Base-by-base conservation (phyloP, 2,888 invertebrate species). In the Diadromus collaris region DNA sequence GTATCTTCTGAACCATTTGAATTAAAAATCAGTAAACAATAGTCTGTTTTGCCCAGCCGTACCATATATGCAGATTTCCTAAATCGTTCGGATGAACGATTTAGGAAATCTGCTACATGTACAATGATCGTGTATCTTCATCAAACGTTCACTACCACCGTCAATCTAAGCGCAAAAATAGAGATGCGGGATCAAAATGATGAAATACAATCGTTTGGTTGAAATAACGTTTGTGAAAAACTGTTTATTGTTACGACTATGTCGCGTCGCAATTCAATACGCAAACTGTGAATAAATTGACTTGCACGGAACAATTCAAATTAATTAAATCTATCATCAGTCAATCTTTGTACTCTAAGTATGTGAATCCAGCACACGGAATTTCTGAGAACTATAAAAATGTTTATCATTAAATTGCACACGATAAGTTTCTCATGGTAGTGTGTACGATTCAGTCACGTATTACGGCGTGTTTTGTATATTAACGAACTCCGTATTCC, bases 301-400 rank as follows among this genome's bases (percentile, higher is more conserved):
- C 19, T 29, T 16, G 24, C 34, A n/a, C 32, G 13, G n/a, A 19
- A 70, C 27, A 41, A 54, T 29, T 32, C 48, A 64, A 65, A 51
- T 41, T 6, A 61, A 70, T 44, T 32, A 54, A 74, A 70, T 41
- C 27, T 46, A 56, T 38, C 13, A 46, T 74, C 74, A 74, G 48
- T 67, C 69, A 65, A 69, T 64, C 64, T 41, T 74, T 71, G 32
- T 75, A 68, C 41, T 65, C 32, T 48, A 60, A 69, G 27, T 68
- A 63, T 65, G 78, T 79, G 75, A 75, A 63, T 46, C 70, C 75
- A 67, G 67, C 75, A 71, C 75, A 75, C 74, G 67, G 70, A 24
- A 65, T 48, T 16, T 41, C 27, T 21, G 13, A 21, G 34, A 51
- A 56, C 48, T 58, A 38, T 65, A 46, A n/a, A 61, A 54, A 64